Evolutionary conservation across 1,140 invertebrate genomes (phyloP).

Genomic region (Brachionus calyciflorus): DNA sequence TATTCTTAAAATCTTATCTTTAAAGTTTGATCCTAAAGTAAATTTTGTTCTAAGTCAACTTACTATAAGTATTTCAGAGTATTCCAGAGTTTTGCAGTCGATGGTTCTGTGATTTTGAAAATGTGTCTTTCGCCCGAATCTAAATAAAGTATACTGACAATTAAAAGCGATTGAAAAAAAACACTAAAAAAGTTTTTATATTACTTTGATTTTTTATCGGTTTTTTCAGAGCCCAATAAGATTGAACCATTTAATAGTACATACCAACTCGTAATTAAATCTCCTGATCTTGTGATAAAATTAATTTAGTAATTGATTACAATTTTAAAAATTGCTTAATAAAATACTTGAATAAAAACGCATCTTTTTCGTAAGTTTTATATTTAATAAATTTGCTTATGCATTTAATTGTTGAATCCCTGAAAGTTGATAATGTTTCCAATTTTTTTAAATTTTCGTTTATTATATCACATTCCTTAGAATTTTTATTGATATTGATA

Average conservation of each 20-base stretch:
- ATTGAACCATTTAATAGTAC: neutral
- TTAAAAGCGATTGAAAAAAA: no score
- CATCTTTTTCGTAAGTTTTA: neutral
- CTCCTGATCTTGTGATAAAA: neutral
- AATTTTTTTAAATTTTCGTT: constrained; percentile 13
- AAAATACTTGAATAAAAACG: neutral
- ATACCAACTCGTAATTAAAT: neutral
- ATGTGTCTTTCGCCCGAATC: constrained; percentile 13
- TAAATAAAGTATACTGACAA: no score
- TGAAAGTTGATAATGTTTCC: neutral
- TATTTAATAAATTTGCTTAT: neutral
- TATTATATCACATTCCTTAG: neutral
- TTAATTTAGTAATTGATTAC: no score
- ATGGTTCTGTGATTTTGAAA: neutral
- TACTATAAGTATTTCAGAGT: neutral
- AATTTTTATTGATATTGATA: no score
- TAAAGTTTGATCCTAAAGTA: neutral
- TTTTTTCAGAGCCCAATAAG: neutral
- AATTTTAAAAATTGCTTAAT: neutral
- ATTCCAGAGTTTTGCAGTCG: neutral
- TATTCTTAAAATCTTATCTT: neutral
- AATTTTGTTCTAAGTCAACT: no score
- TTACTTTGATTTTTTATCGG: no score
- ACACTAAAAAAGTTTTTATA: no score
- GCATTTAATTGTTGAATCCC: neutral